Percentiles rank a stretch among this genome's conserved stretches.
These are phyloP conservation scores for Yponomeuta cagnagella DNA, from an alignment of 2,888 invertebrate species.

Conservation along the genomic window DNA sequence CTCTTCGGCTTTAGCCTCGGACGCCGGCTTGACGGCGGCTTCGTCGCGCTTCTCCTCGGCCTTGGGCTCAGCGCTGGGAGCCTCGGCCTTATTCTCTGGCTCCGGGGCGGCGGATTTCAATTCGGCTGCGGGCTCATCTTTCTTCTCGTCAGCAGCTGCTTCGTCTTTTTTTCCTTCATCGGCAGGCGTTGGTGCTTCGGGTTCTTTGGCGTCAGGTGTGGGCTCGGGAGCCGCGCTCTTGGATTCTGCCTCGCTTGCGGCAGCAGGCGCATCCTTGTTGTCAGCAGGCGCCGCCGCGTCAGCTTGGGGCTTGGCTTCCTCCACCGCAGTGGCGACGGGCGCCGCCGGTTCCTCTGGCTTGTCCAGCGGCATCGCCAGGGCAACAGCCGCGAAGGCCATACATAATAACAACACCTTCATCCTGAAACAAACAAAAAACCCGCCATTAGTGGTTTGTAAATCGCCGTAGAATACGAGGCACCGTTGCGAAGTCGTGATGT, in stretches of 20 bases:
- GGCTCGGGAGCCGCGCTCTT: slow-evolving; percentile 28
- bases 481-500: slow-evolving; percentile 57
- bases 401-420: slow-evolving; percentile 80
- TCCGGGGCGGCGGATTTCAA: slow-evolving; percentile 27
- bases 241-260: slow-evolving; percentile 42
- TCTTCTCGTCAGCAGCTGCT: slow-evolving; percentile 25
- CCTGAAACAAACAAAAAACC: slow-evolving; percentile 61
- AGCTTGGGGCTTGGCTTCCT: slow-evolving; percentile 38
- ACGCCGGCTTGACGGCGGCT: slow-evolving; percentile 28
- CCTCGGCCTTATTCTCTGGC: slow-evolving; percentile 26
- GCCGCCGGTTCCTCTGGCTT: slow-evolving; percentile 28
- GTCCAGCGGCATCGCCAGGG: slow-evolving; percentile 76
- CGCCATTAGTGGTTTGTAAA: slow-evolving; percentile 34
- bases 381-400: slow-evolving; percentile 74
- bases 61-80: slow-evolving; percentile 35
- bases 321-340: slow-evolving; percentile 47
- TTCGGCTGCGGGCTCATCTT: slow-evolving; percentile 29
- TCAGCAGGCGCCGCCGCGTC: slow-evolving; percentile 13
- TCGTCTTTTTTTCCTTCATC: slow-evolving; percentile 14
- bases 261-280: slow-evolving; percentile 15
- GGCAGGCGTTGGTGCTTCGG: slow-evolving; percentile 26
- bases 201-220: slow-evolving; percentile 31
- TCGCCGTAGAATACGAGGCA: slow-evolving; percentile 34
- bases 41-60: slow-evolving; percentile 31
- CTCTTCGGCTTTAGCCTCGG: slow-evolving; percentile 24